Evolutionary conservation across 2,888 invertebrate species (phyloP), one percentile per base, ranked within the genome.

Genomic region (Apodemia zela): DNA sequence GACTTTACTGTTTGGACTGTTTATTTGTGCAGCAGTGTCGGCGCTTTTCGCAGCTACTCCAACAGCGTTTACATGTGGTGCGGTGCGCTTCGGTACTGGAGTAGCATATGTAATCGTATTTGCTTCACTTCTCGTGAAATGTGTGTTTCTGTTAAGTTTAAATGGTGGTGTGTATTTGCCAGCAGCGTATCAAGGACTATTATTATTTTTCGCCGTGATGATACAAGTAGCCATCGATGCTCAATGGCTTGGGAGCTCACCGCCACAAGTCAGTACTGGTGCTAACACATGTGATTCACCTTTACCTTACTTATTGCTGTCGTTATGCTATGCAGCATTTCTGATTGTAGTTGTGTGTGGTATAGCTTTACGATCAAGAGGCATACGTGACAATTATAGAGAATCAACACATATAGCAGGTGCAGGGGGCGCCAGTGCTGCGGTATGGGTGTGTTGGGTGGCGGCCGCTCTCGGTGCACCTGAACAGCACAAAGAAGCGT

Each of bases 391-490:
- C 87, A 98, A 98, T 88, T 97, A 98, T 84, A 93, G 98, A 61
- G 98, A 98, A 85, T 96, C 98, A 59, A 96, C 97, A 45, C 98
- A 97, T 85, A 98, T 98, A 73, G 98, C 97, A 15, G 93, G 97
- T 71, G 96, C 97, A 21, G 95, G 97, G 60, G 97, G 97, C 54
- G 95, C 97, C 66, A 95, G 96, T 69, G 95, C 98, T 67, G 97
- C 97, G 62, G 95, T 98, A 75, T 97, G 97, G 96, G 89, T 95
- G 72, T 94, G 96, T 72, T 96, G 97, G 96, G 95, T 95, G 79
- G 93, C 97, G 70, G 96, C 97, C 68, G 98, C 97, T 51, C 92
- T 96, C 74, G 94, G 96, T 63, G 94, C 95, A 60, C 93, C 94
- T 66, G 97, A 97, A 77, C 93, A 95, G 69, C 96, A 96, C 78